These are phyloP conservation scores for Numida meleagris DNA, from an alignment of 2,113 vertebrate species.

Conservation along the genomic window DNA sequence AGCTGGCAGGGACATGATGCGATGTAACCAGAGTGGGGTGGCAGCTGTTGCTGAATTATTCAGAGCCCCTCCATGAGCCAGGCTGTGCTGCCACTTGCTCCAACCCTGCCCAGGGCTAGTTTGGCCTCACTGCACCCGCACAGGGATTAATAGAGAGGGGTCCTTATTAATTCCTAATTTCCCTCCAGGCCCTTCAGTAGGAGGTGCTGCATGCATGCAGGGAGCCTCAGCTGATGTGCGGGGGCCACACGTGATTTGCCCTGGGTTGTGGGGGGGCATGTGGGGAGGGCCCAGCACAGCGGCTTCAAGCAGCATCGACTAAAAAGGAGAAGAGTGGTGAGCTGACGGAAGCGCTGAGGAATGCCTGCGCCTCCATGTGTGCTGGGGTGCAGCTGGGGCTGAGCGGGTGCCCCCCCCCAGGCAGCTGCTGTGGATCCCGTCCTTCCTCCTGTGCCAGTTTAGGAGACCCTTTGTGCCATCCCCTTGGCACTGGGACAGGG, in stretches of 20 bases:
- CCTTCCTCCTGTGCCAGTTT: neutral
- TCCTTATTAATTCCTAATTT: neutral
- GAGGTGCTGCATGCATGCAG: neutral
- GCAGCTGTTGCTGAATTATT: neutral
- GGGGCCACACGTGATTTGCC: neutral
- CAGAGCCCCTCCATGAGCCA: neutral
- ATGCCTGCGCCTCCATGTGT: neutral
- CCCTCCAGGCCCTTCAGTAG: neutral
- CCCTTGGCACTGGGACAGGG: neutral
- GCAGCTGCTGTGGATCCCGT: neutral
- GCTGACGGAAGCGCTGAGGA: conserved; percentile 58
- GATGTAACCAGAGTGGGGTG: neutral
- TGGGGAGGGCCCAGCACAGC: neutral
- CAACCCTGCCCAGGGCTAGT: neutral
- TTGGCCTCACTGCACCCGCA: neutral
- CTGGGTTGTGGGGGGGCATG: neutral
- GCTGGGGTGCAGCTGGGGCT: neutral
- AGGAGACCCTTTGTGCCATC: rapidly evolving
- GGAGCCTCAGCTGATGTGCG: neutral
- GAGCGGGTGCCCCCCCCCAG: rapidly evolving
- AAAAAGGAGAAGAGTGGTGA: conserved; percentile 66
- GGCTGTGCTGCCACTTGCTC: neutral
- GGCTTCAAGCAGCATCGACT: conserved; percentile 38
- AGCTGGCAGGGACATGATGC: neutral
- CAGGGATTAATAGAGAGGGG: neutral